These are phyloP conservation scores for Dione juno DNA, from an alignment of 2,888 invertebrate species.

Conservation along the genomic window DNA sequence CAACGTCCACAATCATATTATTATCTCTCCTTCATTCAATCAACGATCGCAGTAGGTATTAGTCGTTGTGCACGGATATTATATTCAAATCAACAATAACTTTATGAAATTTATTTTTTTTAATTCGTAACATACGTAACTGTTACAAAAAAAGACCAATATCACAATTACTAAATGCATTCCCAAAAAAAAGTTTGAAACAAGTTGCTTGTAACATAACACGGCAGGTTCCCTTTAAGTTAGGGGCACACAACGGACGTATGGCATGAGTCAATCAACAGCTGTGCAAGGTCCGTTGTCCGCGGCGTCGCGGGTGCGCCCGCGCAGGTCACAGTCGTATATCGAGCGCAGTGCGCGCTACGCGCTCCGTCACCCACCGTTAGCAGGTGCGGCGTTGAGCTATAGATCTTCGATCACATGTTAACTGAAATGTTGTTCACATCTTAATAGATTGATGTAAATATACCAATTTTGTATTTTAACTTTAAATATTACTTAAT, in stretches of 20 bases:
- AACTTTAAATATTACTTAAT: neutral
- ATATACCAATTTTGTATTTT: neutral
- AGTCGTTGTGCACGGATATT: neutral
- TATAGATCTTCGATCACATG: constrained; percentile 49
- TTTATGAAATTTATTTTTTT: no score
- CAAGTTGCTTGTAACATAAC: constrained; percentile 13
- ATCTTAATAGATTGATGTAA: constrained; percentile 16
- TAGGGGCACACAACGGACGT: constrained; percentile 40
- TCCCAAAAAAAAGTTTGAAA: neutral
- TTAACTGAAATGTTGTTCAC: constrained; percentile 49
- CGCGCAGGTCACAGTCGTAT: constrained; percentile 56
- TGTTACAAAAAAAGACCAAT: no score
- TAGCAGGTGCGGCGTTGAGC: constrained; percentile 46
- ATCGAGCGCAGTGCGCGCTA: constrained; percentile 72
- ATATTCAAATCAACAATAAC: neutral
- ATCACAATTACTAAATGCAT: no score
- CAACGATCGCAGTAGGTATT: neutral
- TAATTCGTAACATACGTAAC: no score
- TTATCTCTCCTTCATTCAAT: neutral
- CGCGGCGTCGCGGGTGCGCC: constrained; percentile 48
- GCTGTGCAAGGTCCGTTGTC: constrained; percentile 43
- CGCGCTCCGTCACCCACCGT: constrained; percentile 55
- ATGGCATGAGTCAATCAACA: constrained; percentile 51
- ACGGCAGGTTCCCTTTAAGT: constrained; percentile 2
- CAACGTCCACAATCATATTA: neutral